Evolutionary conservation across 2,113 vertebrate species (phyloP), one percentile per base, ranked within the genome.

Genomic region (Lophura nycthemera): DNA sequence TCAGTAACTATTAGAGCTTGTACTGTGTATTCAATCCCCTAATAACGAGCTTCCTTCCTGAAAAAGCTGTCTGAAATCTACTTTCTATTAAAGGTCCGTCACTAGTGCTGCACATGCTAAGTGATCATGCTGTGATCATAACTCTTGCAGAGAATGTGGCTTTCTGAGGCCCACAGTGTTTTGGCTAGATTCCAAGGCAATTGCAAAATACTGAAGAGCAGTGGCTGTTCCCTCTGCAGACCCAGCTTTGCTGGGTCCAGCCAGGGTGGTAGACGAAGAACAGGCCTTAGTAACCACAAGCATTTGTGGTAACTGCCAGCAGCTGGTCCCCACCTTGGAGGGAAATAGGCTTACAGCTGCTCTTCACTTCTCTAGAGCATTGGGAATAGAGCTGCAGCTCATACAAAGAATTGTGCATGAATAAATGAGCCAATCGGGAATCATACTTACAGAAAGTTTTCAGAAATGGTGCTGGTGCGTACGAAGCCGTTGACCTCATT

Each of bases 241-340:
- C 9, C 21, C 54, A 16, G 22, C 36, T 52, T 29, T 75, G 22
- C 59, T 89, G 13, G 1, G 0, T 94, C 65, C 59, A 47, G 21
- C 34, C 25, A 27, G n/a, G 27, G 12, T 70, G 18, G 69, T 57
- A 91, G 60, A 34, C 1, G 3, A 63, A 40, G 30, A n/a, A 6
- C 30, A 52, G 67, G 15, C 64, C 79, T 56, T 24, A 25, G 13
- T 54, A 45, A 36, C n/a, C 11, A 10, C 0, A 0, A 42, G 42
- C 21, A 1, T 80, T 70, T 77, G 69, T 30, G 61, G 86, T 36
- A 83, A 19, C 45, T 32, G 0, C 32, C 36, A 64, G 27, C 4
- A 45, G n/a, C 52, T 0, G 0, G 17, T n/a, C 45, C 4, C 42
- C 0, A 25, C 29, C 47, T 67, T 38, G 0, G 11, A 77, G n/a